These are phyloP conservation scores for Noctuana brunneofusca DNA, from an alignment of 2,888 invertebrate species.

Conservation along the genomic window DNA sequence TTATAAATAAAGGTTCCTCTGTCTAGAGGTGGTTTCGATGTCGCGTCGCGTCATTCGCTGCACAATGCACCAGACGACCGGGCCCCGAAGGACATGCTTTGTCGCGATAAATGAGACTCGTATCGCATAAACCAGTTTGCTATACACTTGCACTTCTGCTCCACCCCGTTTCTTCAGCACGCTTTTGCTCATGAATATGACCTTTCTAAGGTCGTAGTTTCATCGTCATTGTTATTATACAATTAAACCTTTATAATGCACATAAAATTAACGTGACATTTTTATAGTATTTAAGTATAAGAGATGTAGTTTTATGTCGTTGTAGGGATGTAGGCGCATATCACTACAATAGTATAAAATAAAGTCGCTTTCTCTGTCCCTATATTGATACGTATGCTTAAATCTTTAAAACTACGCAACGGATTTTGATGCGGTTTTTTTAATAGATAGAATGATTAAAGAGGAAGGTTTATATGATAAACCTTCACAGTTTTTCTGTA, in stretches of 20 bases:
- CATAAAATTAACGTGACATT: conserved; percentile 28
- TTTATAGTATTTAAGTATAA: not conserved
- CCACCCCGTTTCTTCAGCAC: conserved; percentile 49
- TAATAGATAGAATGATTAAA: too few species aligned
- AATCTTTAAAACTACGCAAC: too few species aligned
- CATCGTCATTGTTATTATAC: conserved; percentile 2
- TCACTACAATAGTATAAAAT: too few species aligned
- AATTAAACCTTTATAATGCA: conserved; percentile 39
- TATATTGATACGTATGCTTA: too few species aligned
- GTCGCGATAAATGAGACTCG: conserved; percentile 48
- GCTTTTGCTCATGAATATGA: conserved; percentile 55
- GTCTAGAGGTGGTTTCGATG: conserved; percentile 46
- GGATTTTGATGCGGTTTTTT: too few species aligned
- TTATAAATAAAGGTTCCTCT: conserved; percentile 22
- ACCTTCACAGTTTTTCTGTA: too few species aligned
- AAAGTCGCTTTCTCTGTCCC: too few species aligned
- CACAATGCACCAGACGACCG: conserved; percentile 63
- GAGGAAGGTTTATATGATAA: too few species aligned
- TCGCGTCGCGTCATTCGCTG: conserved; percentile 42
- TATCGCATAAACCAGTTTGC: conserved; percentile 63
- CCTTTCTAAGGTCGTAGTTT: conserved; percentile 46
- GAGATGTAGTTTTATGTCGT: too few species aligned
- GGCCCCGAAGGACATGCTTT: conserved; percentile 63
- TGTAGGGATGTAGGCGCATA: too few species aligned
- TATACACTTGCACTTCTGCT: conserved; percentile 67